Evolutionary conservation across 2,797 vertebrate genomes (phyloP), one percentile per base, ranked within the genome.

Genomic region (Vespertilio murinus): DNA sequence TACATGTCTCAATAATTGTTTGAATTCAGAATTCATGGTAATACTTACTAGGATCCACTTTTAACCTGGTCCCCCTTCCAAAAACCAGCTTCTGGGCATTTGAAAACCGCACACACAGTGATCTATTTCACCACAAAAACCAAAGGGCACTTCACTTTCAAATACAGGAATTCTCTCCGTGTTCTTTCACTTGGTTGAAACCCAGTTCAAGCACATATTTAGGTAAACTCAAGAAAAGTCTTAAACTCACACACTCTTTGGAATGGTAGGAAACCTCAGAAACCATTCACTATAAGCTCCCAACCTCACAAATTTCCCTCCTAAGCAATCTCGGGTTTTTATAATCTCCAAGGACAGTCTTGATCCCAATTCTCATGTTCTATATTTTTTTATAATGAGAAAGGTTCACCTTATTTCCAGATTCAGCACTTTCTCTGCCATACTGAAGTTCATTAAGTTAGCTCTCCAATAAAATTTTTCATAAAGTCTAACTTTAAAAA

Each of bases 21-120:
- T 23, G 61, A 95, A 71, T 18, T 88, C 69, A 93, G 40, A 95
- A 91, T 71, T 78, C 64, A 85, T 42, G 35, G 47, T 9, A 52
- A 61, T 95, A 97, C 95, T 96, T 96, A 97, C 94, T 79, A 74
- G 85, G 59, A 74, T 90, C 4, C 84, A 97, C 95, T 40, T 96
- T 95, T 77, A 97, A 80, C 33, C 59, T 23, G 30, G 93, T 94
- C n/a, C 95, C 95, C 11, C 9, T 94, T 94, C 95, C 96, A 65
- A 96, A 97, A 18, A 93, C 2, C 30, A 95, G 38, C 45, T 88
- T 95, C 85, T 84, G 69, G 82, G 10, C 0, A 3, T 33, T 14
- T 52, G 59, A 52, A 64, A 33, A 56, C 13, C 33, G 38, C 94
- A 96, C 92, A 92, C 94, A 96, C 92, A 92, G 78, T 89, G 88